Percentiles rank a stretch among this genome's conserved stretches.
Conservation (phyloP, 2,888 invertebrate genomes). For the Unio pictorum region DNA sequence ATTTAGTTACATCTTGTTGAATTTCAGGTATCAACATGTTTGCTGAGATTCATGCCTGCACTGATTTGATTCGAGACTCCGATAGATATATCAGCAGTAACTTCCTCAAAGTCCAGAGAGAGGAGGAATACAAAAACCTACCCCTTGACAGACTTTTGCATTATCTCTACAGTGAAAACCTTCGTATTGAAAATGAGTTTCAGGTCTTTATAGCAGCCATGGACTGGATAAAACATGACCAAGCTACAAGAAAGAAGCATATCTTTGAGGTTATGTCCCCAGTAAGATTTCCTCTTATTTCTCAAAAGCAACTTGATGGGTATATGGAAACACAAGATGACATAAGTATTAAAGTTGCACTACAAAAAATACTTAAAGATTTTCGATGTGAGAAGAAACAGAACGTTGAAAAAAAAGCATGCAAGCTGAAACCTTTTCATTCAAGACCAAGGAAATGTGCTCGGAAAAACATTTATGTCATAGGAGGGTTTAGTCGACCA, state of each 20-base stretch:
- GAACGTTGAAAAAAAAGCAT: conserved; percentile 16
- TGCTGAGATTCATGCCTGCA: conserved; percentile 90
- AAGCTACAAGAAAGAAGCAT: conserved; percentile 82
- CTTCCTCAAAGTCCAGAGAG: conserved; percentile 85
- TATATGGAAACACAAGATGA: conserved; percentile 85
- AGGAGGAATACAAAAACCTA: conserved; percentile 89
- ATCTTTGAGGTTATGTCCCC: conserved; percentile 89
- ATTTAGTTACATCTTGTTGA: not conserved
- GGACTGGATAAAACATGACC: conserved; percentile 89
- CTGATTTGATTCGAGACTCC: conserved; percentile 83
- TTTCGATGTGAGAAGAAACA: conserved; percentile 37
- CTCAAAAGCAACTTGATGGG: conserved; percentile 75
- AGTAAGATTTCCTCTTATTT: conserved; percentile 87
- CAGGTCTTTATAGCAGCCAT: conserved; percentile 85
- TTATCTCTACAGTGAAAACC: conserved; percentile 86
- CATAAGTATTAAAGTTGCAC: conserved; percentile 82
- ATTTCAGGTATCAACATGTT: conserved; percentile 76
- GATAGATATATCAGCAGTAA: conserved; percentile 87
- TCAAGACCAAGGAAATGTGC: conserved; percentile 85
- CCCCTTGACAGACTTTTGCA: conserved; percentile 84
- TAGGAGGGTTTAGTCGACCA: conserved; percentile 91
- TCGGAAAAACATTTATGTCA: conserved; percentile 88
- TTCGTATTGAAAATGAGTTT: conserved; percentile 90
- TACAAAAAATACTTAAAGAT: conserved; percentile 74
- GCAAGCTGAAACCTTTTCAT: conserved; percentile 27